phyloP scores from a whole-genome alignment of 2,113 vertebrate genomes.

The Rousettus leschenaultii region DNA sequence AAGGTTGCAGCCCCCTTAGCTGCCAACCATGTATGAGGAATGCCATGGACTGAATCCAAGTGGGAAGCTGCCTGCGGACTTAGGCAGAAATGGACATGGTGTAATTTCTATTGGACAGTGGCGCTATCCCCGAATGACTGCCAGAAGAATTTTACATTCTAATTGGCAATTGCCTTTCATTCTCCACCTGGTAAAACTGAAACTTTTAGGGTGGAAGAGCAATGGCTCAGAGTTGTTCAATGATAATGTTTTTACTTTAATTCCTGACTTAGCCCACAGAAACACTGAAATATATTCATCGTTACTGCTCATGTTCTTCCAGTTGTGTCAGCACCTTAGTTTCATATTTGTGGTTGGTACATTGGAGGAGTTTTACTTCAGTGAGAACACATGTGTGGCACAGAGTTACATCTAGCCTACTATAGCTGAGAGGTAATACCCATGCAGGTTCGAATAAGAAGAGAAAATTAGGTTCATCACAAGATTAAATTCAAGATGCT shows the following conservation, averaged over 20 bases:
- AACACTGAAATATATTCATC: neutral
- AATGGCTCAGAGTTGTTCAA: neutral
- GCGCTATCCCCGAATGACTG: neutral
- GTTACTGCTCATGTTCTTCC: neutral
- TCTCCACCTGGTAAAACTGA: neutral
- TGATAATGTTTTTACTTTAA: neutral
- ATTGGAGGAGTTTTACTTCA: neutral
- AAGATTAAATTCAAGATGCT: neutral
- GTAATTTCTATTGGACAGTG: neutral
- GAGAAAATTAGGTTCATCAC: neutral
- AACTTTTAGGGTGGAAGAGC: neutral
- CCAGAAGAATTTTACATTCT: neutral
- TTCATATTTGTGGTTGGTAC: slow-evolving; percentile 36
- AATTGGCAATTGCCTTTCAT: neutral
- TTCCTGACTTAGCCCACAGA: neutral
- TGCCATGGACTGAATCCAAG: neutral
- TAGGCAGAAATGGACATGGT: neutral
- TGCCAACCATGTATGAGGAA: neutral
- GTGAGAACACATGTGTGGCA: slow-evolving; percentile 18
- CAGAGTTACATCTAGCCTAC: neutral
- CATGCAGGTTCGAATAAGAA: neutral
- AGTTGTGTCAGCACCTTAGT: neutral
- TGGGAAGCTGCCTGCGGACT: neutral
- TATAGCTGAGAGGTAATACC: neutral
- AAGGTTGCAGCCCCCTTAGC: neutral